Evolutionary conservation across 1,140 invertebrate genomes (phyloP).

Genomic region (Drosophila kurseongensis): DNA sequence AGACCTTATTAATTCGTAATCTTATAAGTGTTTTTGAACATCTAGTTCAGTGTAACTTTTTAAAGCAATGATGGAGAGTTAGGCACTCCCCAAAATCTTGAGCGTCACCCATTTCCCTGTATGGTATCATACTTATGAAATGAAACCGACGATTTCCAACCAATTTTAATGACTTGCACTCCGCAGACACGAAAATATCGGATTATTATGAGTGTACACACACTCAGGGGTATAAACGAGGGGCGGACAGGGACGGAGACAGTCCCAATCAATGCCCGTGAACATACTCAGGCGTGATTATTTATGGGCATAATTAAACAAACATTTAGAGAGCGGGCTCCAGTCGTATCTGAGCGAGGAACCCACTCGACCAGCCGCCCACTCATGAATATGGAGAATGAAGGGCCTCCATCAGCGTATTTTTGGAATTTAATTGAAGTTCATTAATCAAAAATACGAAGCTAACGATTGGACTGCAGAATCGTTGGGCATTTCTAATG

Average conservation of each 20-base stretch:
- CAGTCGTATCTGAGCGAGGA: slow-evolving; percentile 33
- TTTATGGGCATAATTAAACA: slow-evolving; percentile 81
- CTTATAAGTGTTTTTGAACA: too few species aligned
- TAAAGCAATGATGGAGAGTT: too few species aligned
- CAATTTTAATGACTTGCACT: slow-evolving; percentile 71
- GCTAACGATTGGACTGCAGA: slow-evolving; percentile 46
- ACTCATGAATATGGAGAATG: slow-evolving; percentile 8
- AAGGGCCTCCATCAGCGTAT: slow-evolving; percentile 46
- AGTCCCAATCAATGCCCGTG: slow-evolving; percentile 67
- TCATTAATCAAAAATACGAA: slow-evolving; percentile 68
- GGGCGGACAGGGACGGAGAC: slow-evolving; percentile 33
- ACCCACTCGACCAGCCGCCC: slow-evolving; percentile 39
- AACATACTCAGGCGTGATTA: slow-evolving; percentile 68
- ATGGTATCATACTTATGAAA: slow-evolving; percentile 8
- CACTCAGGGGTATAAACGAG: neutral
- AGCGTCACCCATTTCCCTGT: slow-evolving; percentile 19
- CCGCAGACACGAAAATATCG: slow-evolving; percentile 47
- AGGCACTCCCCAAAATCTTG: slow-evolving; percentile 9
- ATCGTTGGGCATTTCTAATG: slow-evolving; percentile 59
- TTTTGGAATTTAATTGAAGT: slow-evolving; percentile 70
- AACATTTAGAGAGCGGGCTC: slow-evolving; percentile 60
- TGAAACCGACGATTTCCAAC: slow-evolving; percentile 43
- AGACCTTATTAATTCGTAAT: too few species aligned
- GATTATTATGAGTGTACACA: slow-evolving; percentile 63
- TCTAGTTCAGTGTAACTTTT: too few species aligned